A percentile compares a stretch with the other conserved stretches of the same genome.
Evolutionary conservation across 2,888 invertebrate genomes (phyloP).

Genomic region (Scaptodrosophila latifasciaeformis): DNA sequence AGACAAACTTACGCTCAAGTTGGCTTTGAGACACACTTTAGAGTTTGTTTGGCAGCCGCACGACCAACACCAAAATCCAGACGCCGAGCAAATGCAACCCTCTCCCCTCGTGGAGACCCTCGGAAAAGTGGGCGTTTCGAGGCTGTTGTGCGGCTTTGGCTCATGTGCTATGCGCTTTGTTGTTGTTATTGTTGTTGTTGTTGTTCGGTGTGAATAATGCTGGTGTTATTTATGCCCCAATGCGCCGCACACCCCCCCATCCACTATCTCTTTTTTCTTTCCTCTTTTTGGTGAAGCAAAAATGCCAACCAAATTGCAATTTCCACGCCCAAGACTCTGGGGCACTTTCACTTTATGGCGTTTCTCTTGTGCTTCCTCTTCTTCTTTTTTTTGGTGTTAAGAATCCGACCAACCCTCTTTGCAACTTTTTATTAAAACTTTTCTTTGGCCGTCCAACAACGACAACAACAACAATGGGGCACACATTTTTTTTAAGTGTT

Average conservation of each 20-base stretch:
- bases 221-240: slow-evolving; percentile 58
- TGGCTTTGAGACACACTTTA: slow-evolving; percentile 51
- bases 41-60: slow-evolving; percentile 55
- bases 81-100: slow-evolving; percentile 13
- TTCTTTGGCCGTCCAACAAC: slow-evolving; percentile 19
- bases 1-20: slow-evolving; percentile 54
- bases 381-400: background rate
- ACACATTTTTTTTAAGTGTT: slow-evolving; percentile 58
- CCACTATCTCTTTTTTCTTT: too few species aligned
- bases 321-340: slow-evolving; percentile 63
- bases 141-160: background rate
- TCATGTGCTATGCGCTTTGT: background rate
- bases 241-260: slow-evolving; percentile 44
- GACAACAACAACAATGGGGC: slow-evolving; percentile 49
- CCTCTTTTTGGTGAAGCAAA: background rate
- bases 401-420: slow-evolving; percentile 12
- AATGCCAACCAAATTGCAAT: slow-evolving; percentile 56
- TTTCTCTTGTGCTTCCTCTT: slow-evolving; percentile 8
- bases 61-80: background rate
- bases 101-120: background rate
- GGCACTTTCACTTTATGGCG: slow-evolving; percentile 58
- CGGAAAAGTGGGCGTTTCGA: slow-evolving; percentile 2
- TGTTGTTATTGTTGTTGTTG: slow-evolving; percentile 2
- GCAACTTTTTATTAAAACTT: slow-evolving; percentile 59
- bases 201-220: slow-evolving; percentile 56